Evolutionary conservation across 2,113 vertebrate genomes (phyloP).

Genomic region (Cheilinus undulatus): DNA sequence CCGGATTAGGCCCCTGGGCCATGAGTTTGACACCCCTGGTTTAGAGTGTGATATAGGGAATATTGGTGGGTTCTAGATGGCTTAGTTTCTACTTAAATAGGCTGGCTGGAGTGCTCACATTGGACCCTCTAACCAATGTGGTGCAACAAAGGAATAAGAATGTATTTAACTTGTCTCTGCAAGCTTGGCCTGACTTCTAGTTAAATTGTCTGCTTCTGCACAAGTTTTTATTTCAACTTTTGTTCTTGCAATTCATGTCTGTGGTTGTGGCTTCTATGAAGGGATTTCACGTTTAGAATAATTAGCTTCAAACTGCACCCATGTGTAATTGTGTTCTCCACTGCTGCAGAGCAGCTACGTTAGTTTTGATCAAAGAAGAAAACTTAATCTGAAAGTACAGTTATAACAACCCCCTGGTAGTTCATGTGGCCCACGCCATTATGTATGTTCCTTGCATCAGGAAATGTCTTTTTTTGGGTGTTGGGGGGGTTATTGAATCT

Average conservation of each 20-base stretch:
- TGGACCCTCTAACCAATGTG: too few relatives aligned
- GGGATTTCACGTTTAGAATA: constrained; percentile 55
- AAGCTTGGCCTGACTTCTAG: neutral
- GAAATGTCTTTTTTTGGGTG: constrained; percentile 49
- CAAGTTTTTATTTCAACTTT: constrained; percentile 32
- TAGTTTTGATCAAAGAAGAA: constrained; percentile 51
- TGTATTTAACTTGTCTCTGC: neutral
- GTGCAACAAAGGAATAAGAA: too few relatives aligned
- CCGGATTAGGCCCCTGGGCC: too few relatives aligned
- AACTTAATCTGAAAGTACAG: constrained; percentile 15
- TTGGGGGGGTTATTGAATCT: constrained; percentile 57
- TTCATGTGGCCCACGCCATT: constrained; percentile 53
- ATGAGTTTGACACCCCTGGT: too few relatives aligned
- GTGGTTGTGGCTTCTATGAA: constrained; percentile 56
- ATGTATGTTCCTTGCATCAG: constrained; percentile 61
- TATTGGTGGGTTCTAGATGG: too few relatives aligned
- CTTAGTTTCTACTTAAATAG: too few relatives aligned
- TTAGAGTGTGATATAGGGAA: too few relatives aligned
- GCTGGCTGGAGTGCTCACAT: too few relatives aligned
- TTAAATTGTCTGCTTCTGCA: constrained; percentile 14
- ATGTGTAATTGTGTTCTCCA: constrained; percentile 20
- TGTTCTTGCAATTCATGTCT: constrained; percentile 40
- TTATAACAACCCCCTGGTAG: constrained; percentile 40
- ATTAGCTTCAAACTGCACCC: constrained; percentile 52
- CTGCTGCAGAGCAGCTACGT: constrained; percentile 25